phyloP scores from a whole-genome alignment of 2,888 invertebrate species.

The Prenolepis imparis region DNA sequence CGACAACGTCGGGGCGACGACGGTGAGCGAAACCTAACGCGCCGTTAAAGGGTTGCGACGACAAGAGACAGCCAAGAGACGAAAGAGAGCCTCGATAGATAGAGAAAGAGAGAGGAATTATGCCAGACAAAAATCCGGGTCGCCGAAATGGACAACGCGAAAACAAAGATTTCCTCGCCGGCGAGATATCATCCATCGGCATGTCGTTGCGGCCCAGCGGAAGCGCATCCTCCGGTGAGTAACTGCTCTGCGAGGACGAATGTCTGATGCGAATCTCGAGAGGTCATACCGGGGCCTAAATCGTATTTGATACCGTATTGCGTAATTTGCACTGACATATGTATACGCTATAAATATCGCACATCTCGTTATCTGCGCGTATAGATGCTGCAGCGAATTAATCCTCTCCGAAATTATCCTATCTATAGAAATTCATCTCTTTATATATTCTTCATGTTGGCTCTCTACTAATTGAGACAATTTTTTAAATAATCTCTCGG shows the following conservation, averaged over 20 bases:
- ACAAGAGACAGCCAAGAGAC: slow-evolving; percentile 46
- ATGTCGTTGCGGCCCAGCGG: slow-evolving; percentile 92
- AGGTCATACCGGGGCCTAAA: slow-evolving; percentile 5
- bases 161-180: slow-evolving; percentile 83
- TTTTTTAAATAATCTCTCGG: not conserved
- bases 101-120: slow-evolving; percentile 72
- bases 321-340: slow-evolving; percentile 19
- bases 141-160: slow-evolving; percentile 83
- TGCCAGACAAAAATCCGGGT: slow-evolving; percentile 84
- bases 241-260: slow-evolving; percentile 26
- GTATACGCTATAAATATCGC: slow-evolving; percentile 9
- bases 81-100: slow-evolving; percentile 54
- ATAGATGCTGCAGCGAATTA: not conserved
- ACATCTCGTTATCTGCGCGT: not conserved
- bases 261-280: slow-evolving; percentile 33
- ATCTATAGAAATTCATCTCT: not conserved
- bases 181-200: slow-evolving; percentile 94
- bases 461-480: not conserved
- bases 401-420: not conserved
- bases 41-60: slow-evolving; percentile 36
- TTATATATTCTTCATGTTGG: not conserved
- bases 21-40: slow-evolving; percentile 45
- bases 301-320: slow-evolving; percentile 2
- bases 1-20: slow-evolving; percentile 39
- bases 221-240: slow-evolving; percentile 92